Evolutionary conservation across 2,888 invertebrate species (phyloP).

Genomic region (Zootermopsis nevadensis): DNA sequence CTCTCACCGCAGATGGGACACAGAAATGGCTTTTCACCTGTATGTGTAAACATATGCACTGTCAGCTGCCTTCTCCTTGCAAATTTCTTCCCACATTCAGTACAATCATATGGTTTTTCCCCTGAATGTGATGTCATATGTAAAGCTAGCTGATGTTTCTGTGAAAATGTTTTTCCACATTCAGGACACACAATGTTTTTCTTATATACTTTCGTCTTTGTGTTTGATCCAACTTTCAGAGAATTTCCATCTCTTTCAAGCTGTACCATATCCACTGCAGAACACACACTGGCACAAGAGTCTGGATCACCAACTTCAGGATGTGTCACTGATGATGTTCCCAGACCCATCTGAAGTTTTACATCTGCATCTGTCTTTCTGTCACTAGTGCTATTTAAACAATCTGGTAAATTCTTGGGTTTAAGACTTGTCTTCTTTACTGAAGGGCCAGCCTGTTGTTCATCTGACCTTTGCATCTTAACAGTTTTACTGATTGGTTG

Average conservation of each 20-base stretch:
- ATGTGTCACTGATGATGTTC: background rate
- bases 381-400: background rate
- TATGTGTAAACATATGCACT: conserved; percentile 37
- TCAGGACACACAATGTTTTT: conserved; percentile 24
- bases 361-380: background rate
- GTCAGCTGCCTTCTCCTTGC: conserved; percentile 22
- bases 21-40: conserved; percentile 44
- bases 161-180: conserved; percentile 31
- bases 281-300: background rate
- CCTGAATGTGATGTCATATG: conserved; percentile 42
- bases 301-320: background rate
- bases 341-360: background rate
- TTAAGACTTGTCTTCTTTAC: conserved; percentile 7
- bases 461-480: background rate
- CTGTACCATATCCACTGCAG: background rate
- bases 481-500: background rate
- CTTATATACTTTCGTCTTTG: background rate
- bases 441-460: background rate
- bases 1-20: conserved; percentile 38
- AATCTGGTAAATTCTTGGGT: background rate
- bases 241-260: background rate
- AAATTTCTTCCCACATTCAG: conserved; percentile 36
- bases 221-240: background rate
- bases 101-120: conserved; percentile 43
- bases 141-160: conserved; percentile 24